phyloP scores from a whole-genome alignment of 2,113 vertebrate genomes.

The Rhinopomastus cyanomelas region DNA sequence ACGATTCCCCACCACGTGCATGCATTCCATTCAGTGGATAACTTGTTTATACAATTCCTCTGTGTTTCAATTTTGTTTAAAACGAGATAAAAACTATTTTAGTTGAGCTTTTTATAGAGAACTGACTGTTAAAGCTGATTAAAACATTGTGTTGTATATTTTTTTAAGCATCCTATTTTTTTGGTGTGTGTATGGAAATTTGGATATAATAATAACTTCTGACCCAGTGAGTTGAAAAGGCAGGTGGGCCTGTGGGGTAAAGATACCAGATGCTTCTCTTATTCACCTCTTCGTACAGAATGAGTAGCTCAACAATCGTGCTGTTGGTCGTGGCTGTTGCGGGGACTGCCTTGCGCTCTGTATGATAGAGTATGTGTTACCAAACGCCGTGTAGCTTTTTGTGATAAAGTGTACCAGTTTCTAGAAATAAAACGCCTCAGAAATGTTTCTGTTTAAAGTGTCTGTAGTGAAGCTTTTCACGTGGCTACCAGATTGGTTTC shows the following conservation, averaged over 20 bases:
- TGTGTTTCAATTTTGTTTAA: constrained; percentile 75
- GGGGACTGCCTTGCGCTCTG: constrained; percentile 70
- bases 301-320: constrained; percentile 61
- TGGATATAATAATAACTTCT: constrained; percentile 58
- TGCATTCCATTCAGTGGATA: constrained; percentile 73
- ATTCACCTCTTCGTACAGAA: constrained; percentile 63
- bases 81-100: constrained; percentile 71
- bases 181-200: constrained; percentile 67
- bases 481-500: neutral
- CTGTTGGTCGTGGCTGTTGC: constrained; percentile 70
- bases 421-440: constrained; percentile 77
- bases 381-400: constrained; percentile 72
- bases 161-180: constrained; percentile 78
- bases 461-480: neutral
- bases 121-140: constrained; percentile 69
- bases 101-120: constrained; percentile 80
- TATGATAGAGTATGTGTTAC: constrained; percentile 71
- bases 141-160: constrained; percentile 76
- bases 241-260: constrained; percentile 57
- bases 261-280: constrained; percentile 54
- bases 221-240: constrained; percentile 65
- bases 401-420: constrained; percentile 75
- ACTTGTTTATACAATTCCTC: constrained; percentile 76
- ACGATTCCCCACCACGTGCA: constrained; percentile 64
- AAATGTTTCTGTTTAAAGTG: constrained; percentile 30